Base-by-base conservation (phyloP, 2,113 vertebrate genomes). In the Emberiza fucata region DNA sequence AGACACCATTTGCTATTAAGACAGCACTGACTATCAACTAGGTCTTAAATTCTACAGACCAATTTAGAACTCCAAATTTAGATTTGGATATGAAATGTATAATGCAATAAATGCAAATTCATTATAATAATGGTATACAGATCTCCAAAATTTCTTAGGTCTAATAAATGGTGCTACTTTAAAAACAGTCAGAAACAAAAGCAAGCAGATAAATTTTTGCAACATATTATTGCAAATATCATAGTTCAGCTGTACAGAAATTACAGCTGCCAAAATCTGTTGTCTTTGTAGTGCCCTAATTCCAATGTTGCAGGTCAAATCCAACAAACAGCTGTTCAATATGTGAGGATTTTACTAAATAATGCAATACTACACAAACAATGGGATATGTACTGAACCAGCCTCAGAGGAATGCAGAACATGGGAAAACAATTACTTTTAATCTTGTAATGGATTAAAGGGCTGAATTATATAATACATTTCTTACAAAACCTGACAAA, bases 281-380 rank as follows among this genome's bases (percentile, higher is more conserved):
- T 92, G 73, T 59, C 66, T 97, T 95, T 93, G 85, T 77, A 94
- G 40, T 79, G 59, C 48, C 86, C 56, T 76, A 91, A 91, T 88
- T 94, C 72, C 72, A 92, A 47, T 59, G 60, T 93, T 95, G 47
- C 92, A 90, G 92, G 95, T 95, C 83, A 92, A 97, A 96, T 93
- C 21, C 79, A 95, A 77, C 56, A 72, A 96, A 88, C 91, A 96
- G 86, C 51, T 96, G 92, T 85, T 96, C 94, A 64, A 4, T 92
- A 92, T 87, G 91, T 65, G 53, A 95, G 66, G 47, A 83, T 93
- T 97, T 94, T 89, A 88, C 79, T 97, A 96, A 95, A 93, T 91
- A 95, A 97, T 89, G 77, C 66, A 96, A 56, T 53, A 69, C 63
- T 87, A 88, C 53, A 77, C 63, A 92, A 96, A 95, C 92, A 96